These are phyloP conservation scores for Zeugodacus cucurbitae DNA, from an alignment of 1,140 invertebrate species.

Conservation along the genomic window DNA sequence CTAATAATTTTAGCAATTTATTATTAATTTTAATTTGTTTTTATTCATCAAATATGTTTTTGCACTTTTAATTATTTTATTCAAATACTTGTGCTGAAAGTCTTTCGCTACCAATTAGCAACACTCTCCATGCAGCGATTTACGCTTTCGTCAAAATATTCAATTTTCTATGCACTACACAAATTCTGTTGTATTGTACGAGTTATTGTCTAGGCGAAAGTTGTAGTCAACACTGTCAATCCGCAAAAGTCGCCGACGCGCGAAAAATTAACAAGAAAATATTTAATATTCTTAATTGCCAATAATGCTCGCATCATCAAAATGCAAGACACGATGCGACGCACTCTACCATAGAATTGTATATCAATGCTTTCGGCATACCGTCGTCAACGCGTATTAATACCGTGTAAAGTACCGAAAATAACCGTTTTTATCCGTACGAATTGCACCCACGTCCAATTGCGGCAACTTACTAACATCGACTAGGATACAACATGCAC, in stretches of 20 bases:
- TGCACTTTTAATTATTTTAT: too few relatives aligned
- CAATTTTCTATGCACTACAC: background rate
- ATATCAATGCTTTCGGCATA: background rate
- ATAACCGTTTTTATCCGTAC: background rate
- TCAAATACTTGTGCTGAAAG: too few relatives aligned
- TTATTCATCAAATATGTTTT: too few relatives aligned
- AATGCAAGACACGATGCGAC: background rate
- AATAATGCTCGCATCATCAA: background rate
- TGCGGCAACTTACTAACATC: background rate
- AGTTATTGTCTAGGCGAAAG: background rate
- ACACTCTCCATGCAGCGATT: background rate
- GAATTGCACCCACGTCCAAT: background rate
- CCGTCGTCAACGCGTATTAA: background rate
- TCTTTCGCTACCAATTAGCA: background rate
- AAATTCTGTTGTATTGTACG: background rate
- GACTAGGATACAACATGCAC: slow-evolving; percentile 3
- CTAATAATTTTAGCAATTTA: too few relatives aligned
- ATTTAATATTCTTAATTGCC: slow-evolving; percentile 26
- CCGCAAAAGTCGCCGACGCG: background rate
- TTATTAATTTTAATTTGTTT: too few relatives aligned
- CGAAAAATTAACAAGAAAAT: background rate
- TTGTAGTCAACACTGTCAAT: background rate
- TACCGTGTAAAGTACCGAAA: background rate
- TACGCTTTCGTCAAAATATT: background rate
- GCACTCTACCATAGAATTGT: background rate